Conservation (phyloP, 2,113 vertebrate genomes). For the Misgurnus anguillicaudatus region DNA sequence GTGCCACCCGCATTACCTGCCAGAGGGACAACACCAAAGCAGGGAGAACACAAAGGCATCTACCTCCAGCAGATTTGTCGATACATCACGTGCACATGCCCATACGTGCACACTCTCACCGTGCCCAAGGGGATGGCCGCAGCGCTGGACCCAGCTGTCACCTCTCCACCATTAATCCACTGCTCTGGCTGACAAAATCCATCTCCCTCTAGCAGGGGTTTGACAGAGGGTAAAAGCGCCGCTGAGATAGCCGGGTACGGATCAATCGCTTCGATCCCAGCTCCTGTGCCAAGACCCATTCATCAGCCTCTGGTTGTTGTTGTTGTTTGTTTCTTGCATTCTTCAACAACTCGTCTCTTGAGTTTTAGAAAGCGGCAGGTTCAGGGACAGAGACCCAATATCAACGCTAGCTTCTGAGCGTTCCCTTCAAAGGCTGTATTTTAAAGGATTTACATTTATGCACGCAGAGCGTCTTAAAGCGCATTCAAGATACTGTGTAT, state of each 20-base stretch:
- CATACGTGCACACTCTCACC: conserved; percentile 6
- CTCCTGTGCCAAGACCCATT: conserved; percentile 69
- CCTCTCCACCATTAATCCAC: conserved; percentile 75
- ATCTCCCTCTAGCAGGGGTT: conserved; percentile 73
- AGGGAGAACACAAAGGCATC: conserved; percentile 21
- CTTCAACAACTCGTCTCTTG: conserved; percentile 48
- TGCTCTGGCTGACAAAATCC: conserved; percentile 73
- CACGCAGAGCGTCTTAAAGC: too few species aligned
- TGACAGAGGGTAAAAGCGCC: conserved; percentile 79
- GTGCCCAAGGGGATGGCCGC: conserved; percentile 44
- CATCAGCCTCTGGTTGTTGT: conserved; percentile 69
- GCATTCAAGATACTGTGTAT: too few species aligned
- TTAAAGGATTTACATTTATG: neutral
- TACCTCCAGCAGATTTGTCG: conserved; percentile 36
- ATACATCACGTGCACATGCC: conserved; percentile 33
- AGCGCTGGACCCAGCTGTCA: conserved; percentile 39
- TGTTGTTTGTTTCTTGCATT: conserved; percentile 59
- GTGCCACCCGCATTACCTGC: neutral
- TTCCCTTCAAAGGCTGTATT: conserved; percentile 3
- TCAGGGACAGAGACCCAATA: neutral
- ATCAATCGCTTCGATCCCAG: conserved; percentile 77
- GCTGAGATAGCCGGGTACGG: conserved; percentile 69
- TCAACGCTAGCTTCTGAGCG: conserved; percentile 6
- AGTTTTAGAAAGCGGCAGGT: conserved; percentile 41
- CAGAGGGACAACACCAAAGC: neutral